Base-by-base conservation (phyloP, 2,797 vertebrate genomes). In the Odontamblyopus lacepedii region DNA sequence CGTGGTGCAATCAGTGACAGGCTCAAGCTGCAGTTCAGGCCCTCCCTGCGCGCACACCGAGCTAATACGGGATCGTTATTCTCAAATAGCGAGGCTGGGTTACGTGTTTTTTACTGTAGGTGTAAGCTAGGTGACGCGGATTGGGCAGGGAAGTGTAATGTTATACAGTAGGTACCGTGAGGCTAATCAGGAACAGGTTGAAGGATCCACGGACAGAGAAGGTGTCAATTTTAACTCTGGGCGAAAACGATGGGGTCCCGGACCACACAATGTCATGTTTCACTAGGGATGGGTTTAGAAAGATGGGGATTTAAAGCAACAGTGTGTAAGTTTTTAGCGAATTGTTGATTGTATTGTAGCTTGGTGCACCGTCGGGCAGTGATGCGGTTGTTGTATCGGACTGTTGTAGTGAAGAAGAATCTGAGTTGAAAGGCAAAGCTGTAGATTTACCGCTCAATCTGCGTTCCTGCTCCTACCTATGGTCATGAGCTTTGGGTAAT, bases 1-100 rank as follows among this genome's bases (percentile, higher is more conserved):
- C 83, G 79, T 80, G 74, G 61, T 3, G 32, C 81, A 92, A 91
- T 92, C 88, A 89, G 89, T 92, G 93, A 93, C 93, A 92, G 91
- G 91, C 92, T 89, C 85, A 93, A 89, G 87, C 91, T 89, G 83
- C 70, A 79, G 92, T 88, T 92, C 88, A 90, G 78, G 69, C 79
- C 71, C 81, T 85, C 76, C 48, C 63, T 16, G 30, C 60, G 77
- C 81, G 71, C 67, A 63, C 51, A 32, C 48, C 64, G 78, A 81
- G 81, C 79, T 90, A 91, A 91, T 92, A 85, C 83, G 78, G 78
- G 83, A 79, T 83, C 83, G 90, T 92, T 92, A 92, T 84, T 91
- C 90, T 85, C 78, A 73, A 74, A 77, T 74, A 81, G 76, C 61
- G 73, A 78, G 77, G 67, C 12, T 12, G 76, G 79, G n/a, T 38